A percentile compares a stretch with the other conserved stretches of the same genome.
Conservation (phyloP, 2,888 invertebrate species). For the Epistrophella euchroma region DNA sequence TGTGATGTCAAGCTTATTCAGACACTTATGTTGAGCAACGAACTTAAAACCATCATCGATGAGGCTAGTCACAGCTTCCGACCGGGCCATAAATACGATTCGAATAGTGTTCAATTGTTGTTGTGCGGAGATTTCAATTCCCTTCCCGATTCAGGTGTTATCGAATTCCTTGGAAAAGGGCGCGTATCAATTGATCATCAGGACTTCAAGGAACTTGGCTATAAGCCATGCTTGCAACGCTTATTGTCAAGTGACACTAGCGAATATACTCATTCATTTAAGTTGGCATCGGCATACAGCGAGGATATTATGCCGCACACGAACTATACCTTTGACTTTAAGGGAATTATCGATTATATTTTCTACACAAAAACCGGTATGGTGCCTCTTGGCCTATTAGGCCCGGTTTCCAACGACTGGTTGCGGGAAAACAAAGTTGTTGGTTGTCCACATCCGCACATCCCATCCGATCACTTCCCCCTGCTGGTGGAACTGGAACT, state of each 20-base stretch:
- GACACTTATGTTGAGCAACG: slow-evolving; percentile 99
- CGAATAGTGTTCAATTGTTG: slow-evolving; percentile 93
- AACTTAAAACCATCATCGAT: slow-evolving; percentile 94
- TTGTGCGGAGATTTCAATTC: slow-evolving; percentile 99
- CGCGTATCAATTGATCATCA: slow-evolving; percentile 95
- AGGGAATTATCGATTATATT: slow-evolving; percentile 99
- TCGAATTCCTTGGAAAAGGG: slow-evolving; percentile 96
- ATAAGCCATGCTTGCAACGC: slow-evolving; percentile 95
- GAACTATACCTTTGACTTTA: slow-evolving; percentile 99
- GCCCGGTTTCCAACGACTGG: slow-evolving; percentile 97
- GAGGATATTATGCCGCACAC: slow-evolving; percentile 98
- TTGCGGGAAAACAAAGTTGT: slow-evolving; percentile 97
- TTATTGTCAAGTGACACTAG: slow-evolving; percentile 94
- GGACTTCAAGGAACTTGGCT: slow-evolving; percentile 98
- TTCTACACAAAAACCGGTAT: slow-evolving; percentile 98
- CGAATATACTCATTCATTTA: slow-evolving; percentile 98
- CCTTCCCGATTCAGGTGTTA: slow-evolving; percentile 98
- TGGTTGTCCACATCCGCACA: slow-evolving; percentile 98
- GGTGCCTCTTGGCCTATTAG: slow-evolving; percentile 96
- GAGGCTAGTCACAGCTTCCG: slow-evolving; percentile 93
- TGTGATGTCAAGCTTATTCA: slow-evolving; percentile 99
- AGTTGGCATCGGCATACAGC: slow-evolving; percentile 97
- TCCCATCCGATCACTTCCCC: slow-evolving; percentile 98
- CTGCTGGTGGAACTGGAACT: slow-evolving; percentile 95
- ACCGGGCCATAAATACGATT: slow-evolving; percentile 89